phyloP scores from a whole-genome alignment of 2,113 vertebrate species.

The Rhodinocichla rosea region DNA sequence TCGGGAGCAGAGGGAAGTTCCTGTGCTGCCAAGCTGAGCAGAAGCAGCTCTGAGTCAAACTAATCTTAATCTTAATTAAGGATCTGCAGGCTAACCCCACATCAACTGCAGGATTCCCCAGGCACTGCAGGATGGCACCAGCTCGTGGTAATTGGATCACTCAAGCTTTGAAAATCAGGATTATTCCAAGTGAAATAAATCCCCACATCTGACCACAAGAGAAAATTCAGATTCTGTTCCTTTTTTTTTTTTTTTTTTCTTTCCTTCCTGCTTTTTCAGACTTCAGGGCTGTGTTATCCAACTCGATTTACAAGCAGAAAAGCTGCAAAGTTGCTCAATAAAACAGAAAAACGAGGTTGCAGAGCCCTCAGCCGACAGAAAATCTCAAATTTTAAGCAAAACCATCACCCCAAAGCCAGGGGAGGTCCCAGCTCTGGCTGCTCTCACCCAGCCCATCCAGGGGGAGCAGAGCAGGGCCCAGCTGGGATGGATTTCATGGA shows the following conservation, averaged over 20 bases:
- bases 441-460: accelerated
- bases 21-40: too few species aligned
- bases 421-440: neutral
- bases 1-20: too few species aligned
- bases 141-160: too few species aligned
- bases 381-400: neutral
- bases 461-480: neutral
- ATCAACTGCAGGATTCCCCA: too few species aligned
- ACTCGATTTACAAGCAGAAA: neutral
- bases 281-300: neutral
- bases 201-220: too few species aligned
- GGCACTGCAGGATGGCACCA: too few species aligned
- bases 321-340: neutral
- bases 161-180: too few species aligned
- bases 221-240: too few species aligned
- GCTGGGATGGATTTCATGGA: neutral
- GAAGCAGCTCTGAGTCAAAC: too few species aligned
- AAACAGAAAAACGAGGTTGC: neutral
- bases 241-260: neutral
- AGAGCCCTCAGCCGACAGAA: accelerated
- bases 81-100: too few species aligned
- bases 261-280: neutral
- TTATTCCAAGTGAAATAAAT: too few species aligned
- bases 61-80: too few species aligned
- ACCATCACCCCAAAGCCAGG: accelerated